phyloP scores from a whole-genome alignment of 2,888 invertebrate genomes.

The Drosophila meridiana region DNA sequence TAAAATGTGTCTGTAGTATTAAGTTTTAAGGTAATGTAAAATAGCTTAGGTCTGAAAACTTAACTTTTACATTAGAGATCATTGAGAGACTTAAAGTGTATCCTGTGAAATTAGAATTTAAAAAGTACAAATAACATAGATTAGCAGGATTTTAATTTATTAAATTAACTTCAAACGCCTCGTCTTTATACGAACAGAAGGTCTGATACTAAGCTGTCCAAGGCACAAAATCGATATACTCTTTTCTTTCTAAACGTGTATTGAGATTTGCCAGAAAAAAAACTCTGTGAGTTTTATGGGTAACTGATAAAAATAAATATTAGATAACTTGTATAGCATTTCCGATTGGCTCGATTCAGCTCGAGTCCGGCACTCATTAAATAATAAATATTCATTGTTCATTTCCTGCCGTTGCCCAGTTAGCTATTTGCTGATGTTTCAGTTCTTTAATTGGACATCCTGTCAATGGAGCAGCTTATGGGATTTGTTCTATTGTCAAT shows the following conservation, averaged over 20 bases:
- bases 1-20: no score
- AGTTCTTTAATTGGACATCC: slow-evolving; percentile 1
- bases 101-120: no score
- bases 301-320: background rate
- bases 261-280: background rate
- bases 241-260: background rate
- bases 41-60: no score
- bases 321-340: background rate
- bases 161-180: no score
- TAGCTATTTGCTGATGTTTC: background rate
- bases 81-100: no score
- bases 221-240: background rate
- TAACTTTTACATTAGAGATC: no score
- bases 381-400: background rate
- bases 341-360: background rate
- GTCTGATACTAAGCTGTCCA: no score
- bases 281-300: background rate
- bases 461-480: slow-evolving; percentile 7
- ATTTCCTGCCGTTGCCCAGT: background rate
- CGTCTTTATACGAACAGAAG: no score
- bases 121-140: no score
- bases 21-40: no score
- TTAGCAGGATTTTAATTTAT: no score
- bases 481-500: slow-evolving; percentile 26
- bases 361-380: slow-evolving; percentile 9